Conservation (phyloP, 23 tunicate species). For the Corella eumyota region DNA sequence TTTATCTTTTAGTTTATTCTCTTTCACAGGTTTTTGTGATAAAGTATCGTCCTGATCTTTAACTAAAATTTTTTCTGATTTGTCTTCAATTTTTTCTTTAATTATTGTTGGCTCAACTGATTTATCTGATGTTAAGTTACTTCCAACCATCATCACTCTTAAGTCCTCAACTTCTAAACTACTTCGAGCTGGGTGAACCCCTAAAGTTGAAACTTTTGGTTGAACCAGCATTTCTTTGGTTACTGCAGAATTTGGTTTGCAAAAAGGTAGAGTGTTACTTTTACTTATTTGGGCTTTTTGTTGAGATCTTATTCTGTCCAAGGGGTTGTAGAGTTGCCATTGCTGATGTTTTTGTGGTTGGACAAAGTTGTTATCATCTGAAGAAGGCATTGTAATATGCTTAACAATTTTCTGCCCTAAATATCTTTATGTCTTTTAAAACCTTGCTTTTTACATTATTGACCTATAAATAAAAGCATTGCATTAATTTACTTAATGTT, state of each 20-base stretch:
- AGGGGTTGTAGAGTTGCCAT: slow-evolving; percentile 63
- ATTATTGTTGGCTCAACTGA: not conserved
- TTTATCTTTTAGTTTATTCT: slow-evolving; percentile 8
- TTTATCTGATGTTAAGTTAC: slow-evolving; percentile 4
- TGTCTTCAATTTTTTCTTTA: not conserved
- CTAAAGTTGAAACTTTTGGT: slow-evolving; percentile 35
- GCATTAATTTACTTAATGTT: too few relatives aligned
- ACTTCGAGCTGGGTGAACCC: slow-evolving; percentile 46
- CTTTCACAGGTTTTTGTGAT: not conserved
- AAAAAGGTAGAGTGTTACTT: slow-evolving; percentile 57
- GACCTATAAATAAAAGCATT: too few relatives aligned
- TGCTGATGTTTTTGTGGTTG: slow-evolving; percentile 32
- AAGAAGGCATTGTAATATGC: too few relatives aligned
- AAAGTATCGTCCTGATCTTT: not conserved
- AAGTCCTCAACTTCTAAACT: slow-evolving; percentile 38
- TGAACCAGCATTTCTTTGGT: slow-evolving; percentile 8
- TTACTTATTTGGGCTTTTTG: not conserved
- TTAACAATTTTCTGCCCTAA: too few relatives aligned
- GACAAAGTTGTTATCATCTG: too few relatives aligned
- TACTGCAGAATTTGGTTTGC: slow-evolving; percentile 15
- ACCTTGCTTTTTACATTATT: too few relatives aligned
- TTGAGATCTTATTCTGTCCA: slow-evolving; percentile 35
- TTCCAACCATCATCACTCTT: slow-evolving; percentile 77
- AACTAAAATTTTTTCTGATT: not conserved
- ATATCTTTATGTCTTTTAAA: too few relatives aligned